These are phyloP conservation scores for Drosophila neonasuta DNA, from an alignment of 2,888 invertebrate species.

Conservation along the genomic window DNA sequence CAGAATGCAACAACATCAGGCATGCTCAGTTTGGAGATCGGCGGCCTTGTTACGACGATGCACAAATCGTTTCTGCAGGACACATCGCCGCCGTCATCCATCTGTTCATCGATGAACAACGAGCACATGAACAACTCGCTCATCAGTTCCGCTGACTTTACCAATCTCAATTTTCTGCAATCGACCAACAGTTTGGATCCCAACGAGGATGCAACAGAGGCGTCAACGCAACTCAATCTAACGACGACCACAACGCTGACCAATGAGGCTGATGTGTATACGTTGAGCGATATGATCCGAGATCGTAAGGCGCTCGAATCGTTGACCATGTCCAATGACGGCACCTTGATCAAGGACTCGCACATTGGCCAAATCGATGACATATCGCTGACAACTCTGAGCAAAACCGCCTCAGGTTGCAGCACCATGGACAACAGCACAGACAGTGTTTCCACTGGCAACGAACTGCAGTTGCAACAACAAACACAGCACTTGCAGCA, in stretches of 20 bases:
- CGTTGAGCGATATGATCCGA: constrained; percentile 79
- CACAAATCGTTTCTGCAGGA: constrained; percentile 81
- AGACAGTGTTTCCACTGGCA: constrained; percentile 72
- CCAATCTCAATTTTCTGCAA: constrained; percentile 80
- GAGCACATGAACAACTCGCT: constrained; percentile 81
- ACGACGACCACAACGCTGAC: constrained; percentile 22
- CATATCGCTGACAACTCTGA: constrained; percentile 76
- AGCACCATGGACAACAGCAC: constrained; percentile 82
- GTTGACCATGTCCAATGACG: constrained; percentile 80
- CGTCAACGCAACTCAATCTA: constrained; percentile 20
- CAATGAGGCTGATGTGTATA: constrained; percentile 53
- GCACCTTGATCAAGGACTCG: constrained; percentile 80
- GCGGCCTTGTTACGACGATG: constrained; percentile 81
- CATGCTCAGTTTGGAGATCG: constrained; percentile 80
- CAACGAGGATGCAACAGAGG: background rate
- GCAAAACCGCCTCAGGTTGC: constrained; percentile 80
- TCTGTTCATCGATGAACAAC: constrained; percentile 79
- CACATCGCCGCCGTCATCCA: constrained; percentile 81
- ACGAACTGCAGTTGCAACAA: constrained; percentile 22
- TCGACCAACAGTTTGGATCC: constrained; percentile 72
- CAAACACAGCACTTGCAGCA: background rate
- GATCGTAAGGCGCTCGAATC: constrained; percentile 80
- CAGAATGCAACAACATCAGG: constrained; percentile 32
- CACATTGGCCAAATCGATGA: constrained; percentile 81
- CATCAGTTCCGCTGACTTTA: constrained; percentile 82